Conservation (phyloP, 2,113 vertebrate genomes). For the Tetrax tetrax region DNA sequence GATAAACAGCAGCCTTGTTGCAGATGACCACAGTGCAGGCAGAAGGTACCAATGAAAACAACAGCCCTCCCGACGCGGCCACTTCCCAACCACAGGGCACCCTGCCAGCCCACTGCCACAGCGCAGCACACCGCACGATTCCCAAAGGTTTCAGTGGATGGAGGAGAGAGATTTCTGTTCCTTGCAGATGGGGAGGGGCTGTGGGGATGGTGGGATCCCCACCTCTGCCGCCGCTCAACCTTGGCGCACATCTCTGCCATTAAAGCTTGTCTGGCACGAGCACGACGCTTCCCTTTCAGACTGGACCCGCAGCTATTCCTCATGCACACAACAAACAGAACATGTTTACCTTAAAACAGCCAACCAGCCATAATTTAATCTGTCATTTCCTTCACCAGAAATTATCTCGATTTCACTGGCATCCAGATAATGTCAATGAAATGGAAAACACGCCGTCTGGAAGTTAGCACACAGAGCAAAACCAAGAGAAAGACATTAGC, state of each 20-base stretch:
- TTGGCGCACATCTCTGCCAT: not conserved
- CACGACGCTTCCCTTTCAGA: not conserved
- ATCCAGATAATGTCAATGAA: conserved; percentile 56
- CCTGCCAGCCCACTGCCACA: not conserved
- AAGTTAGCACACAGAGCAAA: conserved; percentile 13
- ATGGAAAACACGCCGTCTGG: conserved; percentile 46
- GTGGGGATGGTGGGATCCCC: rapidly evolving
- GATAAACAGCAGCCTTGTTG: conserved; percentile 21
- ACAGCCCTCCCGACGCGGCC: conserved; percentile 36
- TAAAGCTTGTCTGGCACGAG: not conserved
- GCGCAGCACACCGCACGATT: rapidly evolving
- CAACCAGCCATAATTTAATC: conserved; percentile 43
- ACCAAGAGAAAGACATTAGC: conserved; percentile 13
- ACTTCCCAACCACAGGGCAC: not conserved
- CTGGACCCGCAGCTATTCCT: not conserved
- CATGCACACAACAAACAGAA: not conserved
- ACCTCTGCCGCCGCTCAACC: not conserved
- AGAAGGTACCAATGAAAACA: conserved; percentile 56
- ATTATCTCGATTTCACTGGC: conserved; percentile 14
- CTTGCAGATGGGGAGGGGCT: not conserved
- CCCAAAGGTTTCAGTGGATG: not conserved
- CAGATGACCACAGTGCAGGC: not conserved
- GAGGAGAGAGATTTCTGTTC: not conserved
- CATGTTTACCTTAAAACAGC: conserved; percentile 26
- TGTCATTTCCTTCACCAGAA: conserved; percentile 39